Conservation (phyloP, 2,888 invertebrate genomes). For the Proisotoma minuta region DNA sequence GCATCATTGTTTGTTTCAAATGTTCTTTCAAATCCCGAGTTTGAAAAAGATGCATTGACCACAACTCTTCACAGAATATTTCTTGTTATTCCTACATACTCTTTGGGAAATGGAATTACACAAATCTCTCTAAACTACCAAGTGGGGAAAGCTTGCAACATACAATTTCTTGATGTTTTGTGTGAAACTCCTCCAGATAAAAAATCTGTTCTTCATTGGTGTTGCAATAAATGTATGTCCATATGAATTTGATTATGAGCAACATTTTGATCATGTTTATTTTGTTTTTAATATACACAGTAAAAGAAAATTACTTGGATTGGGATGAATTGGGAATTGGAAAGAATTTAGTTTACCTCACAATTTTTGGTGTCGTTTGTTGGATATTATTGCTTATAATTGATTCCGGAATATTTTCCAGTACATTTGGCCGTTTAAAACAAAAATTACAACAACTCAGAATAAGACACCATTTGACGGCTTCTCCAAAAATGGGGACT, state of each 20-base stretch:
- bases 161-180: slow-evolving; percentile 37
- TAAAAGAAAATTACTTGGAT: slow-evolving; percentile 40
- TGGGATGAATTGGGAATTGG: slow-evolving; percentile 43
- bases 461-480: no score
- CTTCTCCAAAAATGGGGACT: background rate
- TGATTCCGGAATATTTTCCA: slow-evolving; percentile 33
- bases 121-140: slow-evolving; percentile 42
- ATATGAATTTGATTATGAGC: background rate
- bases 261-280: background rate
- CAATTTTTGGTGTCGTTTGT: slow-evolving; percentile 25
- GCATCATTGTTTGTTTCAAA: slow-evolving; percentile 67
- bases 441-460: slow-evolving; percentile 8
- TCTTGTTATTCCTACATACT: slow-evolving; percentile 67
- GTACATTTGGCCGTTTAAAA: slow-evolving; percentile 12
- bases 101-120: slow-evolving; percentile 53
- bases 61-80: slow-evolving; percentile 62
- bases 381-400: slow-evolving; percentile 29
- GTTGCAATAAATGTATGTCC: slow-evolving; percentile 40
- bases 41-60: slow-evolving; percentile 60
- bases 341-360: slow-evolving; percentile 40
- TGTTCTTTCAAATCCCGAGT: slow-evolving; percentile 60
- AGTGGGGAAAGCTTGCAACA: slow-evolving; percentile 25
- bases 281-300: slow-evolving; percentile 20
- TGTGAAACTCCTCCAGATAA: slow-evolving; percentile 39
- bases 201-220: slow-evolving; percentile 22